Evolutionary conservation across 64 coral and sea anemone species (phyloP), one percentile per base, ranked within the genome.

Genomic region (Montipora cactus): DNA sequence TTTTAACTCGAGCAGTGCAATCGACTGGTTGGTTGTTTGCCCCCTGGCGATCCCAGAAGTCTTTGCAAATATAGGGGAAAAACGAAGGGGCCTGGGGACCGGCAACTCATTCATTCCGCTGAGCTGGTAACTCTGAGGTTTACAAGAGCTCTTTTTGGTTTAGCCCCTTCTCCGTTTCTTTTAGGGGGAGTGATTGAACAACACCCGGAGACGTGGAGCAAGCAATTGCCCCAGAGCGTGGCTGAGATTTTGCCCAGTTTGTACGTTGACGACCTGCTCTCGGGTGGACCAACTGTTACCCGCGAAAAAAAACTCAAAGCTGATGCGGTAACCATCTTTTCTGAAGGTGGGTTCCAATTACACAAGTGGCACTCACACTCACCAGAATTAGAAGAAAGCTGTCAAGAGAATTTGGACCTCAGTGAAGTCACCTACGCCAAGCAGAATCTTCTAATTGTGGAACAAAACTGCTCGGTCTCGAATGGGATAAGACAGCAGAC

Each of bases 131-230:
- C 37, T 37, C 37, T 37, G 67, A 90, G 75, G 25, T 90, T 89
- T n/a, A 89, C 50, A 13, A 89, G 87, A 44, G 53, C 67, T 10
- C 52, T 88, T 4, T 88, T 88, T 37, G 85, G 85, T 6, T 23
- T 90, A 5, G 74, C 75, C 47, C 77, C 88, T 23, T 79, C 15
- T 3, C 88, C 88, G 28, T 90, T 90, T 49, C 88, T 90, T 7
- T 15, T 90, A 67, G 88, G 88, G 88, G 53, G 76, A 66, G 88
- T 90, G 22, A 74, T 74, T 14, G 45, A 91, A 74, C 79, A 91
- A 59, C 79, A 91, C 67, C 78, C 82, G 57, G 49, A 91, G 21
- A 91, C 45, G 49, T 91, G 67, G 79, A 81, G 49, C 25, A 49
- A 75, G 2, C 5, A 16, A 51, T 47, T 55, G 25, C 78, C 79